Evolutionary conservation across 2,113 vertebrate species (phyloP).

Genomic region (Tinamus guttatus): DNA sequence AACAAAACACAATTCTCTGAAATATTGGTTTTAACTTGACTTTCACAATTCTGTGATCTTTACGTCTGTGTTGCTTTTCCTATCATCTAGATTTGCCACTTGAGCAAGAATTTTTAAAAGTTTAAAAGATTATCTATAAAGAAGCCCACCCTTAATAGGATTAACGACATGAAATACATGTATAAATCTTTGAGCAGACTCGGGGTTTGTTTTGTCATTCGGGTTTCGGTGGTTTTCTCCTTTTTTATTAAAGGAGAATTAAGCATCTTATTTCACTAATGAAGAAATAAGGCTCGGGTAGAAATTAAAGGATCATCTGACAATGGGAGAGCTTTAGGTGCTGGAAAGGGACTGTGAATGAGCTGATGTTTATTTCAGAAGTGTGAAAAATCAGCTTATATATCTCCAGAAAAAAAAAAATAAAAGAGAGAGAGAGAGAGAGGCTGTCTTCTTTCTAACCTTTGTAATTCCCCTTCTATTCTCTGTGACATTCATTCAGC

Average conservation of each 20-base stretch:
- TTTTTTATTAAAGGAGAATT: constrained; percentile 59
- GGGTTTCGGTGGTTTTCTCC: constrained; percentile 5
- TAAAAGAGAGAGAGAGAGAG: constrained; percentile 51
- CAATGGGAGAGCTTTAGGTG: constrained; percentile 60
- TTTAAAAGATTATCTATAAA: constrained; percentile 45
- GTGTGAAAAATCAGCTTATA: constrained; percentile 80
- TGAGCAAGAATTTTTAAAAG: constrained; percentile 50
- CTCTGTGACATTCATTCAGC: constrained; percentile 91
- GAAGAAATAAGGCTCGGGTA: constrained; percentile 58
- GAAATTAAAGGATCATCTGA: constrained; percentile 42
- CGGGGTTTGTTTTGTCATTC: neutral
- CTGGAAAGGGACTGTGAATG: constrained; percentile 58
- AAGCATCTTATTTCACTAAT: constrained; percentile 65
- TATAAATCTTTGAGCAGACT: constrained; percentile 18
- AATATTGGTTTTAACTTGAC: constrained; percentile 47
- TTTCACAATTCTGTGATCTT: constrained; percentile 47
- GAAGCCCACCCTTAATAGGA: constrained; percentile 45
- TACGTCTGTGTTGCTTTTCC: constrained; percentile 43
- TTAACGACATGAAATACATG: constrained; percentile 20
- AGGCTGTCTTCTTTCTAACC: constrained; percentile 89
- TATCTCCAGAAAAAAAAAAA: constrained; percentile 71
- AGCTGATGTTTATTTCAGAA: constrained; percentile 75
- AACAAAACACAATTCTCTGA: constrained; percentile 71
- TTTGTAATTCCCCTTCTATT: constrained; percentile 88
- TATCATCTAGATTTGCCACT: constrained; percentile 48